Conservation (phyloP, 2,797 vertebrate genomes). For the Aeoliscus strigatus region DNA sequence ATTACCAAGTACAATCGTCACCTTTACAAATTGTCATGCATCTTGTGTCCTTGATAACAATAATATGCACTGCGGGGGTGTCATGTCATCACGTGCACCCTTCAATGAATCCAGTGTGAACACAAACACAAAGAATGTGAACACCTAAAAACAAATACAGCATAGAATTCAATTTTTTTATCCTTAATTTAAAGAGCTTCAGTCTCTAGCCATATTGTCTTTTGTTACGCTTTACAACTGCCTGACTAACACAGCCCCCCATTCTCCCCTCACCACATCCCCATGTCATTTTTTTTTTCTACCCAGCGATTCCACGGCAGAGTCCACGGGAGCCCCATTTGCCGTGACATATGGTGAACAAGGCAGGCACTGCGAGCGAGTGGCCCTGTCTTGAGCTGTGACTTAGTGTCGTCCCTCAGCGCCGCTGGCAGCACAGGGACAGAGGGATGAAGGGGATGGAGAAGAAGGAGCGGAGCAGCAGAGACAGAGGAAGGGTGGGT, state of each 20-base stretch:
- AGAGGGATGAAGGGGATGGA: constrained; percentile 68
- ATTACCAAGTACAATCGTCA: constrained; percentile 60
- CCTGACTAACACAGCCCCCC: constrained; percentile 25
- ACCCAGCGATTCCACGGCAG: constrained; percentile 47
- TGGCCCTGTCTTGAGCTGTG: constrained; percentile 72
- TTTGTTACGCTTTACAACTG: constrained; percentile 1
- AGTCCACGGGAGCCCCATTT: constrained; percentile 72
- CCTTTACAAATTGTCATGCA: constrained; percentile 64
- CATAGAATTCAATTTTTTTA: constrained; percentile 7
- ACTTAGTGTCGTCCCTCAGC: constrained; percentile 75
- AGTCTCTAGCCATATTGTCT: constrained; percentile 19
- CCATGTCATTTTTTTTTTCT: constrained; percentile 44
- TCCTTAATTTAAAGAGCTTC: constrained; percentile 27
- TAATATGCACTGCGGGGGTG: constrained; percentile 44
- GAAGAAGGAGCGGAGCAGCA: constrained; percentile 49
- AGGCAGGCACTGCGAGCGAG: constrained; percentile 64
- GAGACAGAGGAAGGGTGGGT: constrained; percentile 51
- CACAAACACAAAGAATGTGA: constrained; percentile 17
- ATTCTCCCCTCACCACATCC: constrained; percentile 37
- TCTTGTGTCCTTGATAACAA: constrained; percentile 55
- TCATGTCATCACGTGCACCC: constrained; percentile 58
- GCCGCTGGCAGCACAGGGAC: constrained; percentile 70
- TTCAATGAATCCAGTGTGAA: constrained; percentile 44
- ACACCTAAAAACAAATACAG: constrained; percentile 24
- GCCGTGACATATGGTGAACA: constrained; percentile 66